Base-by-base conservation (phyloP, 2,113 vertebrate species). In the Rhynchomys soricoides region DNA sequence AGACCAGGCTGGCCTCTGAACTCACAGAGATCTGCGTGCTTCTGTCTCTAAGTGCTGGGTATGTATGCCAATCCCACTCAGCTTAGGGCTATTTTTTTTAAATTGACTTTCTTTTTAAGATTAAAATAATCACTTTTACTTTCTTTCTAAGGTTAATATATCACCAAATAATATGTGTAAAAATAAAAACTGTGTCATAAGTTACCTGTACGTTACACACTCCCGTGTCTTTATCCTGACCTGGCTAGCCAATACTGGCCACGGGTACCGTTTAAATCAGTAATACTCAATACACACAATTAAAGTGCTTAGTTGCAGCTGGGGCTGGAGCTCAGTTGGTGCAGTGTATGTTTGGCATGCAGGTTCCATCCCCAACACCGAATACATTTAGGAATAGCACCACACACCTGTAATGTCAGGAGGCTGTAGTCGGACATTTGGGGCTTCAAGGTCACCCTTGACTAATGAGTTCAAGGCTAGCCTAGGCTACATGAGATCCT, bases 201-300 rank as follows among this genome's bases (percentile, higher is more conserved):
- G 1, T 0, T 4, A 24, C 17, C 15, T 6, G 1, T 0, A 10
- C 21, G 7, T 7, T 22, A 40, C 40, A 21, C 8, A 16, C 0
- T 4, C 59, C 37, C 22, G 1, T 22, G 11, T 17, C 17, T 17
- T 77, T 7, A 43, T 13, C 40, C 78, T 37, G 2, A 0, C n/a
- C 43, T 0, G 13, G 4, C 62, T 13, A 15, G 29, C 66, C 48
- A 12, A 21, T 0, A 7, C 37, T 21, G 10, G 22, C 16, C 45
- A 13, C 34, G 0, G 0, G 2, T 0, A 37, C 57, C 19, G 5
- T 2, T 64, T 68, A 29, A 12, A 17, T 62, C 37, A 3, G n/a
- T 29, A 29, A 21, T 11, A 8, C 78, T 40, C 83, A 6, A 4
- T 13, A 34, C 1, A 10, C 16, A 15, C 43, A n/a, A 50, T 8